phyloP scores from a whole-genome alignment of 2,113 vertebrate species.

The Gobius niger region DNA sequence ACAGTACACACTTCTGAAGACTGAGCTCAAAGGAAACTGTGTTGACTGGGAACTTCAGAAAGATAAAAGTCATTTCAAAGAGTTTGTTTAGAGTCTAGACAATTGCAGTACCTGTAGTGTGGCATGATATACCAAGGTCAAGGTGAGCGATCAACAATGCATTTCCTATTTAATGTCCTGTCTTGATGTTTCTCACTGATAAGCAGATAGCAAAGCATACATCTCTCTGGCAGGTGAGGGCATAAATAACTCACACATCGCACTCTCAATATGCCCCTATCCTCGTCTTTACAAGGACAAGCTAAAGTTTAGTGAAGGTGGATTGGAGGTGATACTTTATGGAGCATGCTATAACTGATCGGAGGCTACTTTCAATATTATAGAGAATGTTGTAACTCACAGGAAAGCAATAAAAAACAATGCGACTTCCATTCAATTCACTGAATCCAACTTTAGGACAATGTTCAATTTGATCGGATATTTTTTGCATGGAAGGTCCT shows the following conservation, averaged over 20 bases:
- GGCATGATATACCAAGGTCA: conserved; percentile 2
- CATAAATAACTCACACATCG: conserved; percentile 19
- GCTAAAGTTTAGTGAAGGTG: conserved; percentile 13
- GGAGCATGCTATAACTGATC: too few relatives aligned
- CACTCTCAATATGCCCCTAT: conserved; percentile 12
- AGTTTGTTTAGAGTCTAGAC: background rate
- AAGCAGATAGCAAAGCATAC: conserved; percentile 19
- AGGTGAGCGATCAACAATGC: conserved; percentile 22
- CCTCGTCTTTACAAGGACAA: conserved; percentile 12
- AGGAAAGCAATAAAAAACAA: too few relatives aligned
- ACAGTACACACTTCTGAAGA: conserved; percentile 44
- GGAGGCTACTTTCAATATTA: too few relatives aligned
- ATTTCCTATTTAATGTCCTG: conserved; percentile 22
- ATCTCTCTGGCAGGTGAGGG: conserved; percentile 31
- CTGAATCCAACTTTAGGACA: too few relatives aligned
- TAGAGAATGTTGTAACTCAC: too few relatives aligned
- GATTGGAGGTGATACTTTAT: background rate
- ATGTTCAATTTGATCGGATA: too few relatives aligned
- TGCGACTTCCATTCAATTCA: too few relatives aligned
- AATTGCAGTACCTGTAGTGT: too few relatives aligned
- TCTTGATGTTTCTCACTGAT: conserved; percentile 34
- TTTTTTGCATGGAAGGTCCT: too few relatives aligned
- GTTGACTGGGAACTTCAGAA: conserved; percentile 10
- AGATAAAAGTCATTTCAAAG: conserved; percentile 18
- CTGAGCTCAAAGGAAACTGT: conserved; percentile 24